Conservation (phyloP, 2,888 invertebrate species). For the Empis livida region DNA sequence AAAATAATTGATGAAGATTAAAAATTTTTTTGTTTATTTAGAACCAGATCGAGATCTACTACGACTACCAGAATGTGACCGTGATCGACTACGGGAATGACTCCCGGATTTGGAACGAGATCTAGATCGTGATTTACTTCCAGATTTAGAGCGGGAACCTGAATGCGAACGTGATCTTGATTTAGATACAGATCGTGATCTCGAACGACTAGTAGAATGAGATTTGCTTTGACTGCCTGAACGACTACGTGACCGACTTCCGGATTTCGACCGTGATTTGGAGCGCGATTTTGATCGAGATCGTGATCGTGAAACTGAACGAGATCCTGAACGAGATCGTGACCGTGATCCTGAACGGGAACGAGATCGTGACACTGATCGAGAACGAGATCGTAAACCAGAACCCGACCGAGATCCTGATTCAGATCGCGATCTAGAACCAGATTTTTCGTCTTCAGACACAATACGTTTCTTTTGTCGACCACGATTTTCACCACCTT, state of each 20-base stretch:
- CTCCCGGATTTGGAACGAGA: slow-evolving; percentile 7
- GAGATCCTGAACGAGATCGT: slow-evolving; percentile 14
- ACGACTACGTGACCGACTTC: slow-evolving; percentile 16
- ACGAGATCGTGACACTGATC: slow-evolving; percentile 34
- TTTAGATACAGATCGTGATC: slow-evolving; percentile 27
- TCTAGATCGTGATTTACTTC: slow-evolving; percentile 19
- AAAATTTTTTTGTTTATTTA: background rate
- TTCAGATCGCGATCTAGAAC: slow-evolving; percentile 17
- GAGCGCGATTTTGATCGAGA: slow-evolving; percentile 15
- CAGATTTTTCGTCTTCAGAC: slow-evolving; percentile 44
- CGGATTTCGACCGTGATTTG: slow-evolving; percentile 23
- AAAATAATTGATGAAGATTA: background rate
- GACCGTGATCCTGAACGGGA: slow-evolving; percentile 6
- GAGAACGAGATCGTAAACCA: slow-evolving; percentile 28
- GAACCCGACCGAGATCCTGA: slow-evolving; percentile 30
- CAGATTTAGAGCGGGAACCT: slow-evolving; percentile 22
- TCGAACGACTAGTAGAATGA: slow-evolving; percentile 33
- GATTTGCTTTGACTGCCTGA: slow-evolving; percentile 18
- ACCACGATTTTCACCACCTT: slow-evolving; percentile 38
- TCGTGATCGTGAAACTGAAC: slow-evolving; percentile 8
- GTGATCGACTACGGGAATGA: slow-evolving; percentile 16
- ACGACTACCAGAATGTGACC: slow-evolving; percentile 12
- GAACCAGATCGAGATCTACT: background rate
- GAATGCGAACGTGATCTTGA: slow-evolving; percentile 30
- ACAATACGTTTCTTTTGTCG: slow-evolving; percentile 44